Percentiles rank a stretch among this genome's conserved stretches.
Evolutionary conservation across 2,113 vertebrate species (phyloP).

Genomic region (Dermatemys mawii): DNA sequence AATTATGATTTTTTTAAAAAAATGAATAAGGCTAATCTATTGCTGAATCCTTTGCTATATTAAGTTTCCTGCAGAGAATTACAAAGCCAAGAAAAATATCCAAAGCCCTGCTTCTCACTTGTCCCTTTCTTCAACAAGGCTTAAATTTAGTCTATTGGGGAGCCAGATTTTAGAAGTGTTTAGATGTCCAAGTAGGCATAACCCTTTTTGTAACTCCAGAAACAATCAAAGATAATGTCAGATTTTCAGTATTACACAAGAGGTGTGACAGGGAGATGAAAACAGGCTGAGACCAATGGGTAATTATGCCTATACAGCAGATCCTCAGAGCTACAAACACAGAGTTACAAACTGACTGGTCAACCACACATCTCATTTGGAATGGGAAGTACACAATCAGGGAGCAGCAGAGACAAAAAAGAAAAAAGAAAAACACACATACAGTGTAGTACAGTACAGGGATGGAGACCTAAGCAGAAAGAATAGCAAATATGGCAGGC

Average conservation of each 20-base stretch:
- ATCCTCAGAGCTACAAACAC: too few relatives aligned
- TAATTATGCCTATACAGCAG: not conserved
- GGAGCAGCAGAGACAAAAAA: too few relatives aligned
- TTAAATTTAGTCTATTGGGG: not conserved
- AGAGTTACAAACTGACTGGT: too few relatives aligned
- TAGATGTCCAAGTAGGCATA: not conserved
- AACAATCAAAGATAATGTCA: not conserved
- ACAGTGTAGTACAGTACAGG: too few relatives aligned
- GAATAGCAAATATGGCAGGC: too few relatives aligned
- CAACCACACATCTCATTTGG: too few relatives aligned
- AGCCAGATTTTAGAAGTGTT: not conserved
- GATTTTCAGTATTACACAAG: not conserved
- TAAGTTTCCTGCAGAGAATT: not conserved
- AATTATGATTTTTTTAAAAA: too few relatives aligned
- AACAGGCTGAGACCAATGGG: not conserved
- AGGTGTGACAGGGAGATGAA: not conserved
- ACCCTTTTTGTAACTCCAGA: slow-evolving; percentile 9
- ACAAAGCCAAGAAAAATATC: not conserved
- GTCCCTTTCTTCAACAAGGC: not conserved
- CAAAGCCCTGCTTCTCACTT: not conserved
- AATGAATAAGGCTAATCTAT: not conserved
- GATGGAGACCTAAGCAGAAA: too few relatives aligned
- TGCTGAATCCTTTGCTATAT: not conserved
- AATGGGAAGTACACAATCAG: too few relatives aligned
- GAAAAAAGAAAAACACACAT: too few relatives aligned